Evolutionary conservation across 2,888 invertebrate species (phyloP).

Genomic region (Oscheius onirici): DNA sequence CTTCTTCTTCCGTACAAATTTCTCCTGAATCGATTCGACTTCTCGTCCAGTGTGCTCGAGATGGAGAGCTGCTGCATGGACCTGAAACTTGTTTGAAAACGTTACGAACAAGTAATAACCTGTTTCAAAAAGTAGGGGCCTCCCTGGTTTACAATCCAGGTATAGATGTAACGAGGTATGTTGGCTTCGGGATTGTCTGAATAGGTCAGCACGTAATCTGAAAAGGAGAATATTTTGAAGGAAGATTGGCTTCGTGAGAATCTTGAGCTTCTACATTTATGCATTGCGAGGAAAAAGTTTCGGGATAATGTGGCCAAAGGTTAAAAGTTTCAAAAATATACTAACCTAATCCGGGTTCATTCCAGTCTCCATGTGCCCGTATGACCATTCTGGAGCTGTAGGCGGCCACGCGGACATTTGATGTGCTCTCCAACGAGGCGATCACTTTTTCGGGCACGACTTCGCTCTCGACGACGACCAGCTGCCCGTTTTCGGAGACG

Average conservation of each 20-base stretch:
- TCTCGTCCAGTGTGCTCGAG: slow-evolving; percentile 40
- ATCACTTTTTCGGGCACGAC: slow-evolving; percentile 47
- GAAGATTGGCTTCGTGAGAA: too few relatives aligned
- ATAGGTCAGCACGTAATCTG: slow-evolving; percentile 75
- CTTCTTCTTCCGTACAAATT: not conserved
- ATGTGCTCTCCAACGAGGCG: slow-evolving; percentile 40
- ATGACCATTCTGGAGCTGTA: slow-evolving; percentile 75
- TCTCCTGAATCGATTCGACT: slow-evolving; percentile 35
- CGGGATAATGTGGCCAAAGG: too few relatives aligned
- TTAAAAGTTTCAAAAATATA: not conserved
- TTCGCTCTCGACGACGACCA: slow-evolving; percentile 71
- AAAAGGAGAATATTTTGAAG: slow-evolving; percentile 3
- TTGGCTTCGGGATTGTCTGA: slow-evolving; percentile 75
- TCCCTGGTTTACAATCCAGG: slow-evolving; percentile 75
- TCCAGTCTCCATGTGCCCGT: slow-evolving; percentile 73
- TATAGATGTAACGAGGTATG: slow-evolving; percentile 74
- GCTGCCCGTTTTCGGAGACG: slow-evolving; percentile 72
- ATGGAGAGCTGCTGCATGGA: slow-evolving; percentile 49
- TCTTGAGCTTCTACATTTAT: too few relatives aligned
- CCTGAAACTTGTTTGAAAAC: slow-evolving; percentile 35
- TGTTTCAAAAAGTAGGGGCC: slow-evolving; percentile 64
- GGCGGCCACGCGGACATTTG: slow-evolving; percentile 72
- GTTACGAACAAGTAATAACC: too few relatives aligned
- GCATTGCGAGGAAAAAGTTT: too few relatives aligned
- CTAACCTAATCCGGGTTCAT: slow-evolving; percentile 70